These are phyloP conservation scores for Sylvia borin DNA, from an alignment of 2,797 vertebrate species.

Conservation along the genomic window DNA sequence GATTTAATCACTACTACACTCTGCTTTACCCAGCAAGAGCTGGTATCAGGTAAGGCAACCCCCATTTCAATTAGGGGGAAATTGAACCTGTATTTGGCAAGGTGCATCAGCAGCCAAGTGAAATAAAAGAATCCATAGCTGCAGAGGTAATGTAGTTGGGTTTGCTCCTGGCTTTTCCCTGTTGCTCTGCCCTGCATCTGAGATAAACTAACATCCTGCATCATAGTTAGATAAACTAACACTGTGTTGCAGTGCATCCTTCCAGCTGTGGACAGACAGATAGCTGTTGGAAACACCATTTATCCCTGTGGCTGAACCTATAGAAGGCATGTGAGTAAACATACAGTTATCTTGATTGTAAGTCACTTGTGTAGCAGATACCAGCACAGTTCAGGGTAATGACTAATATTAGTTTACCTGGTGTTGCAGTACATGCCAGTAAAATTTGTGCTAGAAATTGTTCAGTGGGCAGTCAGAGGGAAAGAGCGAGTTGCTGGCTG, in stretches of 20 bases:
- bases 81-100: not conserved
- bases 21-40: not conserved
- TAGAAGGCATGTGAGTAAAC: not conserved
- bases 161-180: not conserved
- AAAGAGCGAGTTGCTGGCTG: not conserved
- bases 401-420: not conserved
- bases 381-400: not conserved
- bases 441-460: not conserved
- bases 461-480: not conserved
- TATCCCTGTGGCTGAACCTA: not conserved
- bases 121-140: not conserved
- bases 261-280: not conserved
- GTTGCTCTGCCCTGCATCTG: accelerated
- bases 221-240: not conserved
- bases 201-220: not conserved
- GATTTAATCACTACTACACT: not conserved
- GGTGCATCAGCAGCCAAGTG: not conserved
- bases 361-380: not conserved
- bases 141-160: not conserved
- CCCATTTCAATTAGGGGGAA: not conserved
- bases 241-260: accelerated
- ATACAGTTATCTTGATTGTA: not conserved
- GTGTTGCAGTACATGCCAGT: not conserved
- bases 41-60: not conserved
- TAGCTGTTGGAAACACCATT: not conserved